Percentiles rank a stretch among this genome's conserved stretches.
These are phyloP conservation scores for Atherix ibis DNA, from an alignment of 2,888 invertebrate genomes.

Conservation along the genomic window DNA sequence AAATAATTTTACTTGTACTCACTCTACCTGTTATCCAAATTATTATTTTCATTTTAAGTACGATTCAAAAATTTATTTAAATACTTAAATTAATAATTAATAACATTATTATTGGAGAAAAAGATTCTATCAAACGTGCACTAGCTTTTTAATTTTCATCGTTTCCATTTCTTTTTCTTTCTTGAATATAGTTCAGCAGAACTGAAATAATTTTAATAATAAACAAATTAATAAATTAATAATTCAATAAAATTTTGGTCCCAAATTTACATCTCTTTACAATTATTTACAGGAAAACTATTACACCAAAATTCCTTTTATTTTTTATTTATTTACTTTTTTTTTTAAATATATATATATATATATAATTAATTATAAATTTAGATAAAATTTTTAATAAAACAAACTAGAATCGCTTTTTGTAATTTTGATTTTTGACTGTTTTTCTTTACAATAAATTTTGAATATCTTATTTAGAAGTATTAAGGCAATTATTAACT, in stretches of 20 bases:
- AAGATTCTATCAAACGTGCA: too few species aligned
- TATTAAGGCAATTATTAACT: not conserved
- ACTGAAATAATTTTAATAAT: not conserved
- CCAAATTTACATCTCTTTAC: conserved; percentile 3
- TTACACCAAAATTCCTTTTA: conserved; percentile 3
- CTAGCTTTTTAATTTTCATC: too few species aligned
- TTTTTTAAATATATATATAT: not conserved
- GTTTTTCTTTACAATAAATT: not conserved
- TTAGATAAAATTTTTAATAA: not conserved
- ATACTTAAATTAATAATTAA: not conserved
- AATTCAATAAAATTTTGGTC: conserved; percentile 5
- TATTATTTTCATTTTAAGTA: too few species aligned
- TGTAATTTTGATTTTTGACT: not conserved
- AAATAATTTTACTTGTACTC: too few species aligned
- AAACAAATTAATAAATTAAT: not conserved
- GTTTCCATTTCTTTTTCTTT: too few species aligned
- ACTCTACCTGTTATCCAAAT: too few species aligned
- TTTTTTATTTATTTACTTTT: conserved; percentile 1
- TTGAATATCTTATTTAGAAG: not conserved
- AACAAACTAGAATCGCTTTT: too few species aligned
- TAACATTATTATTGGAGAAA: too few species aligned
- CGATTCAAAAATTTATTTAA: not conserved
- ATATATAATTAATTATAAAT: not conserved
- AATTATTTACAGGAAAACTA: conserved; percentile 3
- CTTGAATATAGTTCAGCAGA: too few species aligned